Conservation (phyloP, 2,888 invertebrate genomes). For the Lasioglossum marginatum region DNA sequence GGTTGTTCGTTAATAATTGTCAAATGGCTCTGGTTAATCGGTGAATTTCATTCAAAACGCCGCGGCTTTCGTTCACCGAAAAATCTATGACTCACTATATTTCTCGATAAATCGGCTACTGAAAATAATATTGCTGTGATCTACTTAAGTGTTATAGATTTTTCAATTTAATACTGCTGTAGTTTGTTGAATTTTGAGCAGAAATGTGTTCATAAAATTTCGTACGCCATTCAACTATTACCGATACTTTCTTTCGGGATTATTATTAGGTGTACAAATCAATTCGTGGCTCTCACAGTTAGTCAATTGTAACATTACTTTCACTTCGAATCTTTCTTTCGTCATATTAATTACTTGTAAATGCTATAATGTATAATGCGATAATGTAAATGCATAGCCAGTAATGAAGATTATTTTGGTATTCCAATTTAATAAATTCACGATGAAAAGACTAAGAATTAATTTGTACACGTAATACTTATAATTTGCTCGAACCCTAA, state of each 20-base stretch:
- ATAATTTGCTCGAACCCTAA: background rate
- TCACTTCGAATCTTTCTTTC: background rate
- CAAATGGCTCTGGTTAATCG: conserved; percentile 6
- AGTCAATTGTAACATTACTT: background rate
- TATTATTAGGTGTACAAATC: background rate
- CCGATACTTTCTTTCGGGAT: background rate
- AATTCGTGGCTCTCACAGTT: background rate
- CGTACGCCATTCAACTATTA: background rate
- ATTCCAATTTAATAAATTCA: background rate
- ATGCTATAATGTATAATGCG: no score
- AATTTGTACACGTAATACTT: background rate
- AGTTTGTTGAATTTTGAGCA: background rate
- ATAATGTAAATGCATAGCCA: background rate
- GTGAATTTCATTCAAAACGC: background rate
- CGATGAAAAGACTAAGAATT: background rate
- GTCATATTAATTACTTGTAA: background rate
- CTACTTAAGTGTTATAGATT: background rate
- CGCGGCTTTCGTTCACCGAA: background rate
- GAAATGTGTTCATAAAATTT: background rate
- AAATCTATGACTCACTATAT: background rate
- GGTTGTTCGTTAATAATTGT: conserved; percentile 39
- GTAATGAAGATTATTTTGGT: background rate
- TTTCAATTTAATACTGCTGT: background rate
- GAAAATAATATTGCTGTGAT: background rate
- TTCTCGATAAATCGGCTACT: background rate